A percentile compares a stretch with the other conserved stretches of the same genome.
Conservation (phyloP, 2,797 vertebrate genomes). For the Takifugu ocellatus region DNA sequence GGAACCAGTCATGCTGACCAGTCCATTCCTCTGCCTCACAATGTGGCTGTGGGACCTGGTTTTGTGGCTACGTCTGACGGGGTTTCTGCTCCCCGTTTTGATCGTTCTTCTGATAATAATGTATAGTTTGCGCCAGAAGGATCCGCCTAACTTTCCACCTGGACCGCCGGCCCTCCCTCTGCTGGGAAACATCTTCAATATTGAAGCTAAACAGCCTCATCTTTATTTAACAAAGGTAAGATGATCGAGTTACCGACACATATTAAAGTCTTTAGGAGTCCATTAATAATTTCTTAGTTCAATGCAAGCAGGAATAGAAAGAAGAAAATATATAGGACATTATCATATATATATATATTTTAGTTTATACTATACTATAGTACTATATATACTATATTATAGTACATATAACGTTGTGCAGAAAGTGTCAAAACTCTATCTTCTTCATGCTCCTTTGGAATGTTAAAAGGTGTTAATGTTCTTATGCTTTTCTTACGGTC, state of each 20-base stretch:
- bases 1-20: slow-evolving; percentile 9
- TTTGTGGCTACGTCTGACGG: slow-evolving; percentile 44
- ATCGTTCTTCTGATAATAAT: slow-evolving; percentile 50
- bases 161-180: slow-evolving; percentile 77
- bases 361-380: no score
- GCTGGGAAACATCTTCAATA: slow-evolving; percentile 77
- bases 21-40: slow-evolving; percentile 23
- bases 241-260: background rate
- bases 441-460: no score
- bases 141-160: slow-evolving; percentile 78
- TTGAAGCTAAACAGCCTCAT: slow-evolving; percentile 77
- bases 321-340: no score
- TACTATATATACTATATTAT: no score
- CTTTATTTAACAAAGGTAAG: slow-evolving; percentile 82
- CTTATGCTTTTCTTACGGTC: no score
- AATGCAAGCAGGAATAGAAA: no score
- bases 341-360: no score
- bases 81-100: slow-evolving; percentile 57
- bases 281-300: no score
- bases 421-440: no score
- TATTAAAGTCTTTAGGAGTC: no score
- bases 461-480: no score
- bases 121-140: slow-evolving; percentile 65
- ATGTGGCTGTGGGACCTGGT: slow-evolving; percentile 48
- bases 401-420: no score